Evolutionary conservation across 1,140 invertebrate genomes (phyloP).

Genomic region (Drosophila navojoa): DNA sequence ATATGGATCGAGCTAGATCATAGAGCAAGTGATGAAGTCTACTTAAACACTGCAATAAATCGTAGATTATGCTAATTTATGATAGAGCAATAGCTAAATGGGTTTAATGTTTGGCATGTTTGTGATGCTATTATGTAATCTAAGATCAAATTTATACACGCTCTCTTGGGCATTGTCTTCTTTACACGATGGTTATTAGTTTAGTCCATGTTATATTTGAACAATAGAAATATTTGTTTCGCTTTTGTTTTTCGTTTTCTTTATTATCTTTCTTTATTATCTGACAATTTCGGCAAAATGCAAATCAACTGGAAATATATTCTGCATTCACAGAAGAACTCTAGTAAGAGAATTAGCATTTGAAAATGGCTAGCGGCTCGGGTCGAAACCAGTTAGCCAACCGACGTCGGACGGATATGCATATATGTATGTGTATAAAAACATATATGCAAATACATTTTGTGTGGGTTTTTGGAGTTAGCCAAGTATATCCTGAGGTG

Average conservation of each 20-base stretch:
- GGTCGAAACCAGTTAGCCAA: conserved; percentile 56
- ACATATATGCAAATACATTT: too few relatives aligned
- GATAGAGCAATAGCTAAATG: not conserved
- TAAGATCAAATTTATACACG: not conserved
- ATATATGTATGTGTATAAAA: not conserved
- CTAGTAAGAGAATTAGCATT: conserved; percentile 60
- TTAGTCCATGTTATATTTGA: not conserved
- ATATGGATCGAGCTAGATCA: not conserved
- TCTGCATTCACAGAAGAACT: conserved; percentile 40
- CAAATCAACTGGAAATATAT: conserved; percentile 49
- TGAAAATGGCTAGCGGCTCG: conserved; percentile 57
- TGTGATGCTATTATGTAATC: not conserved
- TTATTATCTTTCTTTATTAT: conserved; percentile 10
- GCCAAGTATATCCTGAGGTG: conserved; percentile 23
- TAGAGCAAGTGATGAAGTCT: not conserved
- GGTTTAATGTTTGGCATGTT: conserved; percentile 12
- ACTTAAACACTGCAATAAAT: not conserved
- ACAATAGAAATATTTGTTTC: conserved; percentile 25
- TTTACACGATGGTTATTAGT: conserved; percentile 20
- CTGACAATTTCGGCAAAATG: conserved; percentile 50
- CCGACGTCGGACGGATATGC: conserved; percentile 1
- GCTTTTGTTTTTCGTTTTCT: conserved; percentile 34
- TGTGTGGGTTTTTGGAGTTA: too few relatives aligned
- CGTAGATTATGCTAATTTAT: not conserved
- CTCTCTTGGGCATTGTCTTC: conserved; percentile 41